A percentile compares a stretch with the other conserved stretches of the same genome.
phyloP scores from a whole-genome alignment of 2,797 vertebrate species.

The Sebastes minor region DNA sequence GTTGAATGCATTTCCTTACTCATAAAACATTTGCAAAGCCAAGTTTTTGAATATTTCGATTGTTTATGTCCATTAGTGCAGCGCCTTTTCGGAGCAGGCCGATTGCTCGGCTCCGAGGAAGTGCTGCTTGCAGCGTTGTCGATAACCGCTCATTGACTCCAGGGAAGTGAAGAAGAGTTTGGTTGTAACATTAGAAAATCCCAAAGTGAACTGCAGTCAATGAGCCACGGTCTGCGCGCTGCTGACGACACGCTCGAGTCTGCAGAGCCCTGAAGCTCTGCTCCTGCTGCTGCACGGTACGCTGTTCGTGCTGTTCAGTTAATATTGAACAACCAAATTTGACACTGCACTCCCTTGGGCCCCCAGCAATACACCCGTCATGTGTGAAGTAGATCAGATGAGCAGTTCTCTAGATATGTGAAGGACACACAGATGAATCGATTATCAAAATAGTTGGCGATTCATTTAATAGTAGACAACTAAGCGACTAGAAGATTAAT shows the following conservation, averaged over 20 bases:
- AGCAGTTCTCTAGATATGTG: background rate
- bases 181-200: background rate
- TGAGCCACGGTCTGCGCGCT: background rate
- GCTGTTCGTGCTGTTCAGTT: background rate
- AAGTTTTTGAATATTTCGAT: background rate
- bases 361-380: background rate
- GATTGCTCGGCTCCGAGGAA: background rate
- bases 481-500: fast-evolving
- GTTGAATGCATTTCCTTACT: background rate
- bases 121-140: background rate
- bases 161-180: background rate
- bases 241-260: background rate
- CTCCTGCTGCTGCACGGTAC: background rate
- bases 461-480: too few relatives aligned
- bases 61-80: background rate
- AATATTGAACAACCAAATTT: background rate
- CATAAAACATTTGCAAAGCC: background rate
- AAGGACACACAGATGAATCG: background rate
- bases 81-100: background rate
- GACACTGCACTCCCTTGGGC: background rate
- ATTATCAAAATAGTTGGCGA: too few relatives aligned
- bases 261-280: too few relatives aligned
- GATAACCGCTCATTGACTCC: background rate
- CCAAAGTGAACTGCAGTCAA: background rate
- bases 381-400: background rate